A percentile compares a stretch with the other conserved stretches of the same genome.
Evolutionary conservation across 2,888 invertebrate species (phyloP).

Genomic region (Xanthorhoe designata): DNA sequence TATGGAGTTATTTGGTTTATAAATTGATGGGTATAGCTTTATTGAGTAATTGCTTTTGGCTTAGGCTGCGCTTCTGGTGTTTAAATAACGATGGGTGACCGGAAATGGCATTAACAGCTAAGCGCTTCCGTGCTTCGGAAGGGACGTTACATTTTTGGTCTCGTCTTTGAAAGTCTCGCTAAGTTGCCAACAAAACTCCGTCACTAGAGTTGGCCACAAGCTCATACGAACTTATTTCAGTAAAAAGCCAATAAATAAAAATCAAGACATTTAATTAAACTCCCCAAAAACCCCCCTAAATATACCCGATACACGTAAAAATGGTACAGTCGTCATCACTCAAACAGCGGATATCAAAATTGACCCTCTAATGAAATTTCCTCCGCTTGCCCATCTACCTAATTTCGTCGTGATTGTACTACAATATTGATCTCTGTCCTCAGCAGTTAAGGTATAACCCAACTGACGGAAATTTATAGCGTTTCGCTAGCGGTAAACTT

Average conservation of each 20-base stretch:
- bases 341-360: slow-evolving; percentile 58
- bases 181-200: no score
- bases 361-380: slow-evolving; percentile 67
- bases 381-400: slow-evolving; percentile 49
- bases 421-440: slow-evolving; percentile 41
- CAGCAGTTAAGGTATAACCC: background rate
- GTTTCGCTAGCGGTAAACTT: no score
- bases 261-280: background rate
- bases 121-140: no score
- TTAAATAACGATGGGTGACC: no score
- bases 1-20: slow-evolving; percentile 1
- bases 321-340: slow-evolving; percentile 50
- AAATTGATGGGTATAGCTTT: background rate
- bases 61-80: no score
- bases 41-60: background rate
- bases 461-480: background rate
- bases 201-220: no score
- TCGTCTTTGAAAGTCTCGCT: no score
- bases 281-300: slow-evolving; percentile 26
- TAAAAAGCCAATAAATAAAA: no score
- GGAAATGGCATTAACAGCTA: no score
- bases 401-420: slow-evolving; percentile 46
- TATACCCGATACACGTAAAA: slow-evolving; percentile 38
- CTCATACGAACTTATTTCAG: no score
- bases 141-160: no score